Percentiles rank a stretch among this genome's conserved stretches.
These are phyloP conservation scores for Cotesia congregata DNA, from an alignment of 2,888 invertebrate species.

Conservation along the genomic window DNA sequence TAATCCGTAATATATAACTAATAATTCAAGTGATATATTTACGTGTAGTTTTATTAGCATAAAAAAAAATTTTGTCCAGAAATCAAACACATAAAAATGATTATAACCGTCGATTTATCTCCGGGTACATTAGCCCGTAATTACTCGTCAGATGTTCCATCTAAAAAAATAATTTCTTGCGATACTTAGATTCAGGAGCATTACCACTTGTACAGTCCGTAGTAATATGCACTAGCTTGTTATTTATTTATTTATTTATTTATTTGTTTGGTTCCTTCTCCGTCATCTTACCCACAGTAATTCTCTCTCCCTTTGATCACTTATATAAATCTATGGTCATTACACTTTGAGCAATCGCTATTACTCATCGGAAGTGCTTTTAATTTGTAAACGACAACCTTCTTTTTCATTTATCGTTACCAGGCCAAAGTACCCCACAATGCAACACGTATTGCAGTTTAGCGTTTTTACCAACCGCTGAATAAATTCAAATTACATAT, in stretches of 20 bases:
- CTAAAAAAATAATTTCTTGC: neutral
- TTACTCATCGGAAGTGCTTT: conserved; percentile 57
- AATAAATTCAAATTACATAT: conserved; percentile 1
- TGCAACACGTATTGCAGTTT: conserved; percentile 48
- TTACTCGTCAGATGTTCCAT: conserved; percentile 32
- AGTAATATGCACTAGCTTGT: conserved; percentile 1
- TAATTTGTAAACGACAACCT: conserved; percentile 58
- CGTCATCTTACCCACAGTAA: neutral
- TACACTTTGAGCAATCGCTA: conserved; percentile 35
- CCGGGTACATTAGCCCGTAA: conserved; percentile 37
- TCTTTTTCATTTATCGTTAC: conserved; percentile 47
- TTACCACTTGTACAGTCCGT: conserved; percentile 14
- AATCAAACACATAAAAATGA: conserved; percentile 22
- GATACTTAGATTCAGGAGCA: conserved; percentile 40
- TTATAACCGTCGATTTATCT: conserved; percentile 37
- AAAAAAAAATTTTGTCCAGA: conserved; percentile 27
- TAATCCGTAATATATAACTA: neutral
- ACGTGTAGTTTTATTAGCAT: conserved; percentile 4
- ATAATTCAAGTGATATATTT: conserved; percentile 9
- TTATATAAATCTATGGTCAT: conserved; percentile 24
- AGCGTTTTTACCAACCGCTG: neutral
- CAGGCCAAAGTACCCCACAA: conserved; percentile 46
- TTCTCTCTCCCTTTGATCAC: conserved; percentile 4
- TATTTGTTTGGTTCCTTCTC: neutral
- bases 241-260: neutral